Evolutionary conservation across 2,797 vertebrate species (phyloP).

Genomic region (Oryzias dopingdopingensis): DNA sequence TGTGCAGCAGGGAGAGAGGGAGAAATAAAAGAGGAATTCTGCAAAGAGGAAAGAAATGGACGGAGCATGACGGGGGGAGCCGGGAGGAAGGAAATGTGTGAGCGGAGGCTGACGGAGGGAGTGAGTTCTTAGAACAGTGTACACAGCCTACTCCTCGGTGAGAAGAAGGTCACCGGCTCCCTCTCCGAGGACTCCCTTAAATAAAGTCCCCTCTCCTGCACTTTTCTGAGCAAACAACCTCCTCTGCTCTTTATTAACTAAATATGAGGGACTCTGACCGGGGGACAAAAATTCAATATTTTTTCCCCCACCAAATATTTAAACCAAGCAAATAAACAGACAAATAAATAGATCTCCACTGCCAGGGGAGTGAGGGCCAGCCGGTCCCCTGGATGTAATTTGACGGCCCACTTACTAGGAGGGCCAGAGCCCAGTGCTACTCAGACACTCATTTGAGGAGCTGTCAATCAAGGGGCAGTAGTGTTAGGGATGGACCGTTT

Average conservation of each 20-base stretch:
- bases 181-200: conserved; percentile 79
- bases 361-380: conserved; percentile 81
- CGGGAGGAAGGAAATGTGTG: conserved; percentile 25
- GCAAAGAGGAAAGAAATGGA: conserved; percentile 16
- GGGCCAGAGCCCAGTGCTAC: conserved; percentile 85
- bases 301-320: conserved; percentile 87
- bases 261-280: conserved; percentile 86
- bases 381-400: conserved; percentile 86
- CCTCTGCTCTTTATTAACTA: conserved; percentile 89
- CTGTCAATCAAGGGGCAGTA: conserved; percentile 85
- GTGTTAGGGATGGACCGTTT: conserved; percentile 50
- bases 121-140: conserved; percentile 61
- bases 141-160: conserved; percentile 64
- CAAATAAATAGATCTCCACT: conserved; percentile 86
- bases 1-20: conserved; percentile 11
- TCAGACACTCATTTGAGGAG: conserved; percentile 89
- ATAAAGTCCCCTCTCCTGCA: conserved; percentile 80
- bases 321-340: conserved; percentile 89
- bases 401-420: conserved; percentile 95
- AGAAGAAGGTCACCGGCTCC: conserved; percentile 75
- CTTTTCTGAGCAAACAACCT: conserved; percentile 84
- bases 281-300: conserved; percentile 92
- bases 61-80: conserved; percentile 27
- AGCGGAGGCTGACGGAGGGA: conserved; percentile 37
- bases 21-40: conserved; percentile 4